Percentiles rank a stretch among this genome's conserved stretches.
These are phyloP conservation scores for Rhinella marina DNA, from an alignment of 2,797 vertebrate genomes.

Conservation along the genomic window DNA sequence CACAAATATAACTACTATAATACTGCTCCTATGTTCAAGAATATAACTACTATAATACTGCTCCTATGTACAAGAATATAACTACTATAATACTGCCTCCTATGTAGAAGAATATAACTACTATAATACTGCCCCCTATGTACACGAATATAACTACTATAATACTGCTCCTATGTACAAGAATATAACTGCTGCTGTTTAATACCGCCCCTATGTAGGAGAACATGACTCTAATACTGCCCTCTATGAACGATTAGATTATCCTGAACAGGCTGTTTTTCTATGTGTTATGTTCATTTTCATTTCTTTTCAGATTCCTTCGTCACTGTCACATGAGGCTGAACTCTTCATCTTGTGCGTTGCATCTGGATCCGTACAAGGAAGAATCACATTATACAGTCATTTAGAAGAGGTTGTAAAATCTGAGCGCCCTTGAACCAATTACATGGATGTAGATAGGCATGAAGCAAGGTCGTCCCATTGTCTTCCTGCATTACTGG, in stretches of 20 bases:
- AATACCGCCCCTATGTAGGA: not conserved
- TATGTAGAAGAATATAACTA: not conserved
- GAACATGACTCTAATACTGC: too few species aligned
- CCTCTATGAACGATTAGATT: too few species aligned
- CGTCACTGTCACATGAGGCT: conserved; percentile 17
- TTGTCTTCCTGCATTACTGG: conserved; percentile 18
- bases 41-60: conserved; percentile 5
- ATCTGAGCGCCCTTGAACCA: conserved; percentile 42
- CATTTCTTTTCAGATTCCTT: conserved; percentile 30
- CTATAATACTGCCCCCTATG: not conserved
- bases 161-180: not conserved
- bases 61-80: not conserved
- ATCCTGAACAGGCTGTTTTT: too few species aligned
- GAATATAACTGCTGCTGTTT: not conserved
- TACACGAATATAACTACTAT: not conserved
- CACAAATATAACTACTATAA: conserved; percentile 5
- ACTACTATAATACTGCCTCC: not conserved
- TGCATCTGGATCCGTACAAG: not conserved
- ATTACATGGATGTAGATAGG: conserved; percentile 14
- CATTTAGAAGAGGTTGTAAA: conserved; percentile 14
- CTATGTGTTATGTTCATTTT: not conserved
- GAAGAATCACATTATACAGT: conserved; percentile 36
- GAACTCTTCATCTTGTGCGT: not conserved
- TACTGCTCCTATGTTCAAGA: not conserved
- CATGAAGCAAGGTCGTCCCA: conserved; percentile 18